Evolutionary conservation across 2,888 invertebrate species (phyloP), one percentile per base, ranked within the genome.

Genomic region (Esperia sulphurella): DNA sequence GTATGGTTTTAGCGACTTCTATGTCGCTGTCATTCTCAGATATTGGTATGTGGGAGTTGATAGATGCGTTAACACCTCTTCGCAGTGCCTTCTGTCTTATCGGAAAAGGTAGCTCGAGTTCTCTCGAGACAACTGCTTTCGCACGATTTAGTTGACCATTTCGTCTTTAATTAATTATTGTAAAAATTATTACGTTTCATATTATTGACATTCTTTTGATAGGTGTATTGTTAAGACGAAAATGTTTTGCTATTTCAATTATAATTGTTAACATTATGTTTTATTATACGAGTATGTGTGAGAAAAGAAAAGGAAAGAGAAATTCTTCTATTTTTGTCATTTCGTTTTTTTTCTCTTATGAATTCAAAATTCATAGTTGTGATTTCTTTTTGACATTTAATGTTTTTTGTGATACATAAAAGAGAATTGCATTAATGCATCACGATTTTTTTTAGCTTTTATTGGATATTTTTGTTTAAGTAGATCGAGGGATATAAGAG

Each of bases 361-460:
- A 90, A 90, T 90, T 90, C 61, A 77, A 89, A 90, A 90, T 90
- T 90, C 90, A 89, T 87, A 87, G 74, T 88, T 90, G 90, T 90
- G 90, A 90, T 90, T 90, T 88, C 76, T 82, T 89, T 83, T 78
- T 81, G 84, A 89, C 89, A 89, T 89, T 79, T 80, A 89, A 89
- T 89, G 88, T 89, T 88, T n/a, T 84, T 88, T 89, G 89, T 89
- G 89, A 89, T 89, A 89, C 78, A 76, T 82, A 79, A 81, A 79
- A 43, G 71, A 78, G 78, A 79, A 78, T 79, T 84, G 87, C 86
- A 87, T 85, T 82, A 88, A 86, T 85, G 87, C 88, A 79, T 81
- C 82, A 82, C 75, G 74, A 80, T 79, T 78, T 51, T 79, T 77
- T 79, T 77, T 72, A 72, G 73, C 65, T 74, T 79, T 75, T 73